Evolutionary conservation across 1,140 invertebrate species (phyloP), one percentile per base, ranked within the genome.

Genomic region (Bombus difficillimus): DNA sequence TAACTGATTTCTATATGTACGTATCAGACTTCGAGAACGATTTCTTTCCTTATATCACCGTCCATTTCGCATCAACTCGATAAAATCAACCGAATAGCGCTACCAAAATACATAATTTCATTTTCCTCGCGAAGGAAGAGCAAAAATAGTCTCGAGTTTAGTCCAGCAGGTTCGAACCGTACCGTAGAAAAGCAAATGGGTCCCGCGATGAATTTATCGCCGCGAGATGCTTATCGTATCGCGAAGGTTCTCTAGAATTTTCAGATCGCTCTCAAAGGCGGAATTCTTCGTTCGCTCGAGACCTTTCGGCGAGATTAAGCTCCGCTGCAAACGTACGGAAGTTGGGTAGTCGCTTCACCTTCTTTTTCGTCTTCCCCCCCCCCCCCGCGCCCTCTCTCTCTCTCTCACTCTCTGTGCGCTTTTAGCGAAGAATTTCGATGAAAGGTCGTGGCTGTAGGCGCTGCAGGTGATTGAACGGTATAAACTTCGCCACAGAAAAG

Each of bases 291-390:
- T 71, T 71, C 68, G 57, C 43, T 6, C 37, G 22, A 34, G 62
- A 66, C 53, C 74, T 84, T 62, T 86, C 34, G 68, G 37, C 53
- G 57, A 81, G 79, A 89, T 89, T 89, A 89, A 89, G 75, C 59
- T 57, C 18, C 6, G 41, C 37, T 39, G 47, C 59, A 43, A 85
- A 53, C 81, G 77, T 41, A 75, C 37, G 22, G 62, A 89, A 83
- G 39, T 71, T 71, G 69, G 25, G 10, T 32, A 68, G 66, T 9
- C 66, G 32, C 18, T 34, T 22, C 13, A 22, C 18, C 18, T 18
- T 34, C 66, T 22, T 18, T 34, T 81, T 85, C 59, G 59, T 34
- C 81, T 68, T 53, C 71, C 80, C n/a, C 3, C 64, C 3, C 1
- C 9, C 34, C 10, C 9, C n/a, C n/a, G n/a, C n/a, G n/a, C n/a